Evolutionary conservation across 2,113 vertebrate genomes (phyloP).

Genomic region (Brachypodius melanocephalos): DNA sequence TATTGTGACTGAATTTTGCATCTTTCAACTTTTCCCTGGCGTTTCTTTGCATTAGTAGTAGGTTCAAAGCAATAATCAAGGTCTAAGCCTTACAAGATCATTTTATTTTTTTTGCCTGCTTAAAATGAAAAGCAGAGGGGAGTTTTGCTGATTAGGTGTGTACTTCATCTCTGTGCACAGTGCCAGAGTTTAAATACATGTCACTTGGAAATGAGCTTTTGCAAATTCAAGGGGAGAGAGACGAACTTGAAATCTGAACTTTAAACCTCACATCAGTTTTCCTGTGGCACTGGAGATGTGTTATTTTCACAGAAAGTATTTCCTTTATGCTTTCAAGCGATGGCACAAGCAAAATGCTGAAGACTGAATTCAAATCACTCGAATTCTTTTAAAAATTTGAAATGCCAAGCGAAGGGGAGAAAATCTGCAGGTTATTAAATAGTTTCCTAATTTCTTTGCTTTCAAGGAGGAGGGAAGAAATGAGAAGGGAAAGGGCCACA

Average conservation of each 20-base stretch:
- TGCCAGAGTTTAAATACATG: background rate
- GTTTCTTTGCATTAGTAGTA: background rate
- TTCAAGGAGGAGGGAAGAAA: background rate
- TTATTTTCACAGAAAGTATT: background rate
- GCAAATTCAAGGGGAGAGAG: background rate
- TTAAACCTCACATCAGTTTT: background rate
- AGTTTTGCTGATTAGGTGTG: background rate
- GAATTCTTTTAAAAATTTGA: background rate
- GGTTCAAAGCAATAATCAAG: background rate
- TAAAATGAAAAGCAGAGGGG: background rate
- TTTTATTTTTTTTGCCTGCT: background rate
- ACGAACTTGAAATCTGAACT: background rate
- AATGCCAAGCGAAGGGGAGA: background rate
- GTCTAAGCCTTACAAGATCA: background rate
- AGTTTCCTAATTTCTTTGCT: background rate
- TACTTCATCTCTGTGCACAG: background rate
- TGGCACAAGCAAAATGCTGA: background rate
- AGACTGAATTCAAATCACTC: background rate
- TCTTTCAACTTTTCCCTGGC: background rate
- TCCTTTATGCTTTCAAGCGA: slow-evolving; percentile 47
- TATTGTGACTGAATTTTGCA: background rate
- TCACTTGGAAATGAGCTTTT: background rate
- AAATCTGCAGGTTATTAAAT: background rate
- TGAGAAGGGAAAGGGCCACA: background rate
- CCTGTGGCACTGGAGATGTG: background rate